phyloP scores from a whole-genome alignment of 2,888 invertebrate species.

The Apodemia duryi region DNA sequence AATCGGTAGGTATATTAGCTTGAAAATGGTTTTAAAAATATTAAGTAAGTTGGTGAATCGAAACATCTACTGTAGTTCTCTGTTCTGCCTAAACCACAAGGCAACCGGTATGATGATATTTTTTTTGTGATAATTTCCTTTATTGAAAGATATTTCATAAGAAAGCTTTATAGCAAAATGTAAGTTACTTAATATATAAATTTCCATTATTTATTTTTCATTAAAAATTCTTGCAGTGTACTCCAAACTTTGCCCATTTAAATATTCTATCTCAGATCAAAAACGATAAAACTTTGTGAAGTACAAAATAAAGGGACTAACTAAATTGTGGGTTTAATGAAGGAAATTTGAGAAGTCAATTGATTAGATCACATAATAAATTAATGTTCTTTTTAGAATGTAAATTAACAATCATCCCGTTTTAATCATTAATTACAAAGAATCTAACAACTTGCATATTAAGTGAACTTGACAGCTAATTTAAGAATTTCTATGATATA shows the following conservation, averaged over 20 bases:
- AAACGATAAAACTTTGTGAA: conserved; percentile 26
- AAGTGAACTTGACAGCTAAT: background rate
- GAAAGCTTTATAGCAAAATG: background rate
- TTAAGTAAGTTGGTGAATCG: no score
- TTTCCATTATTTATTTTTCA: conserved; percentile 4
- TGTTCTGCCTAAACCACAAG: no score
- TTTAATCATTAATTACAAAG: background rate
- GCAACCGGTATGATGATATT: no score
- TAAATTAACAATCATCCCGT: background rate
- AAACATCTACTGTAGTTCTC: no score
- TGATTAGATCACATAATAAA: conserved; percentile 11
- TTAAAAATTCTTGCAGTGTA: conserved; percentile 5
- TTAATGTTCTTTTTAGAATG: conserved; percentile 1
- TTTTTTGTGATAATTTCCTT: no score
- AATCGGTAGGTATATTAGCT: no score
- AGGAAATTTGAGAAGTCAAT: conserved; percentile 6
- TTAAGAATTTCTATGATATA: no score
- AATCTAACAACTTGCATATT: background rate
- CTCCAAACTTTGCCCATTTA: conserved; percentile 29
- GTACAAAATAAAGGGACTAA: conserved; percentile 19
- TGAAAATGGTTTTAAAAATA: no score
- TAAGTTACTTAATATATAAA: background rate
- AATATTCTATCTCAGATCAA: conserved; percentile 24
- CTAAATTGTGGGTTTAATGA: background rate
- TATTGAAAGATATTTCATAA: no score